Conservation (phyloP, 2,888 invertebrate genomes). For the Poecilus cupreus region DNA sequence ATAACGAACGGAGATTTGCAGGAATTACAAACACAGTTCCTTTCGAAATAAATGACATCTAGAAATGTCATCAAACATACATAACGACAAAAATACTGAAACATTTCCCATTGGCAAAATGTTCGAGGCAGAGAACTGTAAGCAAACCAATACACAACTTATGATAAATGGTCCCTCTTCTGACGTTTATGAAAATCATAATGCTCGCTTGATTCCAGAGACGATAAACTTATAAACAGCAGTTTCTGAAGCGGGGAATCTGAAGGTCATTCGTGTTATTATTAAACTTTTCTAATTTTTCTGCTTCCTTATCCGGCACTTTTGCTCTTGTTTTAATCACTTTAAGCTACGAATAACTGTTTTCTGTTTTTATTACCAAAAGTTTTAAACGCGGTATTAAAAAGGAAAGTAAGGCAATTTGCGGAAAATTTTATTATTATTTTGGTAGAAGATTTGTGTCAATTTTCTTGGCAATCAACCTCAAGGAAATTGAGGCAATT, state of each 20-base stretch:
- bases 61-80: too few relatives aligned
- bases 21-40: too few relatives aligned
- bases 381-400: constrained; percentile 30
- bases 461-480: too few relatives aligned
- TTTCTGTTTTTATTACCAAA: constrained; percentile 19
- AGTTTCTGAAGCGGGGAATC: neutral
- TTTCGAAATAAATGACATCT: too few relatives aligned
- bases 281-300: constrained; percentile 57
- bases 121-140: neutral
- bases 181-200: constrained; percentile 26
- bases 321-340: constrained; percentile 32
- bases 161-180: constrained; percentile 15
- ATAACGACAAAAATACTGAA: neutral
- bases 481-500: too few relatives aligned
- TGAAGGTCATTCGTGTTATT: constrained; percentile 25
- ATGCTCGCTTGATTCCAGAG: neutral
- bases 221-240: constrained; percentile 39
- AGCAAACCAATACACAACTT: neutral
- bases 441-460: neutral
- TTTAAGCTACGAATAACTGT: constrained; percentile 32
- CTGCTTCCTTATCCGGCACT: constrained; percentile 17
- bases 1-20: too few relatives aligned
- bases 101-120: neutral
- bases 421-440: constrained; percentile 4
- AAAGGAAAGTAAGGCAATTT: neutral